Percentiles rank a stretch among this genome's conserved stretches.
Conservation (phyloP, 1,140 invertebrate genomes). For the Papilio xuthus region DNA sequence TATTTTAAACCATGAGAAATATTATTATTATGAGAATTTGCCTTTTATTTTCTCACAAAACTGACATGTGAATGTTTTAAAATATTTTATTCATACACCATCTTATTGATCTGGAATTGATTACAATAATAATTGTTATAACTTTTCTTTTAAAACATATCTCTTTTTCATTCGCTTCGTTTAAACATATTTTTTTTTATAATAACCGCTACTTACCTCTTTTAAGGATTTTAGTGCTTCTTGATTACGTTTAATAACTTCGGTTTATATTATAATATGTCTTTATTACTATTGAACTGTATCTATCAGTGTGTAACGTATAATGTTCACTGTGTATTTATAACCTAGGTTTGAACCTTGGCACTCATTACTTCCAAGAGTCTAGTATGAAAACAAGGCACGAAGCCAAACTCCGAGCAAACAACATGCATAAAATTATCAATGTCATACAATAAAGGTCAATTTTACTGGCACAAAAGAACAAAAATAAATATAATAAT, state of each 20-base stretch:
- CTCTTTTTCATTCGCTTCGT: too few relatives aligned
- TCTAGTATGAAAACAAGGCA: slow-evolving; percentile 35
- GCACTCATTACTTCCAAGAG: slow-evolving; percentile 41
- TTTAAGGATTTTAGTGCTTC: not conserved
- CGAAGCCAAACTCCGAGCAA: slow-evolving; percentile 26
- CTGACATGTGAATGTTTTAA: not conserved
- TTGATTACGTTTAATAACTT: not conserved
- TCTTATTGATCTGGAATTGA: not conserved
- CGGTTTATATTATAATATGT: not conserved
- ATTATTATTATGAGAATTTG: not conserved
- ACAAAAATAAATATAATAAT: not conserved
- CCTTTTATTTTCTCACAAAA: not conserved
- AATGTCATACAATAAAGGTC: slow-evolving; percentile 12
- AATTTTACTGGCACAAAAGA: not conserved
- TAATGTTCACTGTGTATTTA: slow-evolving; percentile 18
- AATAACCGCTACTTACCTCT: not conserved
- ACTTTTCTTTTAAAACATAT: too few relatives aligned
- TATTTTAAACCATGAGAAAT: not conserved
- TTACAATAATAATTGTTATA: not conserved
- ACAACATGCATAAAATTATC: not conserved
- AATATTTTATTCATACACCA: not conserved
- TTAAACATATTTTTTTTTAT: too few relatives aligned
- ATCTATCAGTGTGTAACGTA: not conserved
- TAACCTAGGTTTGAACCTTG: slow-evolving; percentile 42
- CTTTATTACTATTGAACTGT: not conserved